phyloP scores from a whole-genome alignment of 2,888 invertebrate genomes.

The Catocala nupta region DNA sequence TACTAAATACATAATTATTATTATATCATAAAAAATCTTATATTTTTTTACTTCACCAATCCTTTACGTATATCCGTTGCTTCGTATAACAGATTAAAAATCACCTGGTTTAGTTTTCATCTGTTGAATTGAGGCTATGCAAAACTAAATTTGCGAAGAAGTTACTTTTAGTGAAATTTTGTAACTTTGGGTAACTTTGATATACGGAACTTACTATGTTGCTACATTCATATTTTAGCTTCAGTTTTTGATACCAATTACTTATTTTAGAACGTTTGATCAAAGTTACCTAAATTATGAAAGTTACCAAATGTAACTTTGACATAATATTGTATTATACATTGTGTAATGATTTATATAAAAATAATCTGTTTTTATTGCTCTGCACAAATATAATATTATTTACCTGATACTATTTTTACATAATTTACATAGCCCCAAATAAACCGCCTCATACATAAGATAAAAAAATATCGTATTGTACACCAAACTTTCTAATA shows the following conservation, averaged over 20 bases:
- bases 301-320: too few relatives aligned
- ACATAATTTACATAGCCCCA: constrained; percentile 30
- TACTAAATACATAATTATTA: constrained; percentile 51
- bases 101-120: constrained; percentile 52
- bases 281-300: too few relatives aligned
- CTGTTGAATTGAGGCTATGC: constrained; percentile 20
- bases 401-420: not conserved
- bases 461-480: constrained; percentile 53
- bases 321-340: too few relatives aligned
- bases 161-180: too few relatives aligned
- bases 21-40: constrained; percentile 55
- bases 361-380: too few relatives aligned
- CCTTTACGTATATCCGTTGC: constrained; percentile 84
- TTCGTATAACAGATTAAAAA: constrained; percentile 70
- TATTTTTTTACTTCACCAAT: constrained; percentile 64
- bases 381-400: too few relatives aligned
- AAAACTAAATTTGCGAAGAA: not conserved
- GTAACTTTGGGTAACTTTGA: too few relatives aligned
- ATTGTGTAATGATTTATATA: too few relatives aligned
- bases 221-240: too few relatives aligned
- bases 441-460: constrained; percentile 13
- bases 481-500: constrained; percentile 29
- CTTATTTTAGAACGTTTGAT: too few relatives aligned
- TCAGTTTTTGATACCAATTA: too few relatives aligned
- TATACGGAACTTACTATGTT: too few relatives aligned